Conservation (phyloP, 2,113 vertebrate species). For the Opisthocomus hoazin region DNA sequence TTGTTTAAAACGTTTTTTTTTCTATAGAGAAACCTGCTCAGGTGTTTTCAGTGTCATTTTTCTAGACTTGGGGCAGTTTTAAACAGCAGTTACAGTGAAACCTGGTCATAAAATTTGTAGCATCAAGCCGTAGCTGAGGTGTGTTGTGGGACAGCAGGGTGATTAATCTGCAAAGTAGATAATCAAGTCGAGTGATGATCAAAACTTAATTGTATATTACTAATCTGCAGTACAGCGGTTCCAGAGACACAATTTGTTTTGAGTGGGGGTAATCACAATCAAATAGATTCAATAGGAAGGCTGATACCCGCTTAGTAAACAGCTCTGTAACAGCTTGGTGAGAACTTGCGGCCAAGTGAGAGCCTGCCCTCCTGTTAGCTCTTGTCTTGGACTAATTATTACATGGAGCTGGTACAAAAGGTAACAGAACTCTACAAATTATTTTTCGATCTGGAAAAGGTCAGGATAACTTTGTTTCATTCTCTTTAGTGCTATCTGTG, state of each 20-base stretch:
- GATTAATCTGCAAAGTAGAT: not conserved
- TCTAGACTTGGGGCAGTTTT: not conserved
- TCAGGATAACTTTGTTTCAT: not conserved
- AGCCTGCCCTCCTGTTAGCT: not conserved
- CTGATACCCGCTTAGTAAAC: not conserved
- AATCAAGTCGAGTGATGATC: not conserved
- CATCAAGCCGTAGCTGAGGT: not conserved
- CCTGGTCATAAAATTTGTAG: not conserved
- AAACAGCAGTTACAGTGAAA: not conserved
- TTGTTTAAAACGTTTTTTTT: not conserved
- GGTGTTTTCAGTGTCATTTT: not conserved
- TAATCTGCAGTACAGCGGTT: not conserved
- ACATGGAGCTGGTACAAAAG: not conserved
- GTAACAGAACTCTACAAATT: not conserved
- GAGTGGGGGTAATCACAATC: not conserved
- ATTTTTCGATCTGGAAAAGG: not conserved
- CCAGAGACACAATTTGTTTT: not conserved
- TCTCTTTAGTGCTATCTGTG: not conserved
- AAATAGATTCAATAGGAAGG: not conserved
- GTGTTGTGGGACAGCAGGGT: not conserved
- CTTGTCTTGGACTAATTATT: not conserved
- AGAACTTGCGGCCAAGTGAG: not conserved
- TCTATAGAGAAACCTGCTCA: not conserved
- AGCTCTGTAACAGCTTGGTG: not conserved
- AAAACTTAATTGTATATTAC: not conserved